A percentile compares a stretch with the other conserved stretches of the same genome.
phyloP scores from a whole-genome alignment of 1,140 invertebrate genomes.

The Drosophila azteca region DNA sequence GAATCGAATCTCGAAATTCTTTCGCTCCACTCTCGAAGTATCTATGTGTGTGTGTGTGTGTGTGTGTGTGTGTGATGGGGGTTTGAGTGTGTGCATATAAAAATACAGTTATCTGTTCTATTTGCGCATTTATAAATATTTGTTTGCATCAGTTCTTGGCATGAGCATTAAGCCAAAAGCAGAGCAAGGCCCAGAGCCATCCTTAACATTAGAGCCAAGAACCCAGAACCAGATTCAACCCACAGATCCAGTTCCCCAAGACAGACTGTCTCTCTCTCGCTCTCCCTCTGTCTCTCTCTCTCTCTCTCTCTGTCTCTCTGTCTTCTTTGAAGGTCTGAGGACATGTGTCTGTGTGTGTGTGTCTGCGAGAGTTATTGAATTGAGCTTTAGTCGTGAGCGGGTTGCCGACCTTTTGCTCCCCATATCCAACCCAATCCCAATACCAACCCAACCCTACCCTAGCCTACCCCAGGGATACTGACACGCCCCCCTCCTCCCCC shows the following conservation, averaged over 20 bases:
- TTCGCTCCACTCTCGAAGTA: neutral
- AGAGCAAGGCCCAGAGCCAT: slow-evolving; percentile 1
- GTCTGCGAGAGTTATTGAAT: slow-evolving; percentile 63
- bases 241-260: slow-evolving; percentile 3
- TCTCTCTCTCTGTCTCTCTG: slow-evolving; percentile 13
- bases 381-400: slow-evolving; percentile 33
- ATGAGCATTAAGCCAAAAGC: slow-evolving; percentile 65
- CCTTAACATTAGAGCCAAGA: slow-evolving; percentile 3
- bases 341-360: slow-evolving; percentile 13
- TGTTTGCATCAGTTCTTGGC: slow-evolving; percentile 70
- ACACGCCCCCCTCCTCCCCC: slow-evolving; percentile 25
- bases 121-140: slow-evolving; percentile 81
- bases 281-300: slow-evolving; percentile 8
- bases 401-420: slow-evolving; percentile 66
- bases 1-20: slow-evolving; percentile 66
- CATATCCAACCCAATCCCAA: slow-evolving; percentile 27
- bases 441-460: neutral
- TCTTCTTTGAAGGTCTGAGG: neutral
- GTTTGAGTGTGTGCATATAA: slow-evolving; percentile 66
- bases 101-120: slow-evolving; percentile 80
- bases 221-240: neutral
- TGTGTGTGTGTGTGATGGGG: slow-evolving; percentile 28
- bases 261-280: slow-evolving; percentile 8
- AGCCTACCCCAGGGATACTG: slow-evolving; percentile 24
- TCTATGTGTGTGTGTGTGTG: neutral